phyloP scores from a whole-genome alignment of 2,797 vertebrate species.

The Picus viridis region DNA sequence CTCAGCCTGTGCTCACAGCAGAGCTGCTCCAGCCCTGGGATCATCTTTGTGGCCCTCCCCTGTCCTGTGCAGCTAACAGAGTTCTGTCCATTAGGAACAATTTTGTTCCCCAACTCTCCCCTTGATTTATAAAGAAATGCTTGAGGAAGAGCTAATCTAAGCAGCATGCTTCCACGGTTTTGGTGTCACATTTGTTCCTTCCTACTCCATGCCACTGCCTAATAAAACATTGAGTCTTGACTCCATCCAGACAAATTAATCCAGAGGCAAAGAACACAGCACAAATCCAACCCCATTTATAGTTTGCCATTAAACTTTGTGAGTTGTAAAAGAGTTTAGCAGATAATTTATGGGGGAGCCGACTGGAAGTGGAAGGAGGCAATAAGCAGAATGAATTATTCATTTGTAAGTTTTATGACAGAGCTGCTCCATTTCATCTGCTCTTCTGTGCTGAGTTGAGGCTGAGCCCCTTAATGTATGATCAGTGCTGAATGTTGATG shows the following conservation, averaged over 20 bases:
- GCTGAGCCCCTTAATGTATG: constrained; percentile 63
- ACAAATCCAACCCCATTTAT: constrained; percentile 44
- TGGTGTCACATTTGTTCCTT: not conserved
- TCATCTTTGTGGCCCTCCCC: too few species aligned
- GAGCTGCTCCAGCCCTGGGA: too few species aligned
- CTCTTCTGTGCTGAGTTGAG: constrained; percentile 40
- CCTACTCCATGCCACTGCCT: not conserved
- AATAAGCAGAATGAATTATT: constrained; percentile 73
- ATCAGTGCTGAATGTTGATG: constrained; percentile 59
- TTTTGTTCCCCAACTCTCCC: not conserved
- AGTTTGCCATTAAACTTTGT: constrained; percentile 65
- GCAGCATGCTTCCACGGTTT: not conserved
- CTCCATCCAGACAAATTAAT: constrained; percentile 23
- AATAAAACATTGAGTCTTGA: constrained; percentile 23
- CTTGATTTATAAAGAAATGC: not conserved
- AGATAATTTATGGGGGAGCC: constrained; percentile 69
- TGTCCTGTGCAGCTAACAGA: not conserved
- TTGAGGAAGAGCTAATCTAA: not conserved
- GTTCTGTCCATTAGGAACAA: not conserved
- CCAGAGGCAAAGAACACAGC: not conserved
- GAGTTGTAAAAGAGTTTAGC: constrained; percentile 59
- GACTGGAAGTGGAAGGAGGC: constrained; percentile 52
- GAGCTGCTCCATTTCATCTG: constrained; percentile 48
- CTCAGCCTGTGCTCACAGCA: too few species aligned
- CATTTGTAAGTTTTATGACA: constrained; percentile 62